Evolutionary conservation across 1,140 invertebrate species (phyloP).

Genomic region (Triops longicaudatus): DNA sequence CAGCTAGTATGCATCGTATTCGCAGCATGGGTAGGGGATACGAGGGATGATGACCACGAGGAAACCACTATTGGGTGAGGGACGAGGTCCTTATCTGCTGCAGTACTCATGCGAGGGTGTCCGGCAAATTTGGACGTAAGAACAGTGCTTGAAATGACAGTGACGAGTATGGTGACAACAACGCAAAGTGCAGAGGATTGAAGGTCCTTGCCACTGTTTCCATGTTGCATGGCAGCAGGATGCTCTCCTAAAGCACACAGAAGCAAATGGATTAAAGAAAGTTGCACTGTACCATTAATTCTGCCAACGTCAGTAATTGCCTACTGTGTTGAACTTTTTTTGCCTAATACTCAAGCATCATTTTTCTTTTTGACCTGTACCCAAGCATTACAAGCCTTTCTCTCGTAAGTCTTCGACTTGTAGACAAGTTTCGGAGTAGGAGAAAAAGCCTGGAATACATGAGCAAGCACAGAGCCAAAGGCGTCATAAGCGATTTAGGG

Average conservation of each 20-base stretch:
- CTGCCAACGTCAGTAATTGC: neutral
- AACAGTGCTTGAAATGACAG: neutral
- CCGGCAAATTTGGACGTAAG: neutral
- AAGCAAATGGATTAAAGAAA: neutral
- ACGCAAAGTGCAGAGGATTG: neutral
- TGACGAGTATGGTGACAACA: neutral
- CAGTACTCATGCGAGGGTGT: neutral
- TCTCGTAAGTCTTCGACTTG: neutral
- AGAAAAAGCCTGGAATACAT: neutral
- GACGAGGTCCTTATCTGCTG: neutral
- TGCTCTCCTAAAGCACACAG: conserved; percentile 23
- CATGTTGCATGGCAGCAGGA: conserved; percentile 28
- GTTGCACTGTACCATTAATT: neutral
- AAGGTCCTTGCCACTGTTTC: conserved; percentile 14
- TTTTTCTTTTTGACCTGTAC: neutral
- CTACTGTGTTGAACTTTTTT: too few relatives aligned
- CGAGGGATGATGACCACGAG: neutral
- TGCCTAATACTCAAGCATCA: neutral
- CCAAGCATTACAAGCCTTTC: neutral
- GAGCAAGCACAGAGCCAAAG: neutral
- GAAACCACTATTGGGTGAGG: neutral
- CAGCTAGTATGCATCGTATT: neutral
- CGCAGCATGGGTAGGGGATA: neutral
- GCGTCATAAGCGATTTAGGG: neutral
- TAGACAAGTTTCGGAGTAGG: neutral